Evolutionary conservation across 1,140 invertebrate species (phyloP).

Genomic region (Lutraria rhynchaena): DNA sequence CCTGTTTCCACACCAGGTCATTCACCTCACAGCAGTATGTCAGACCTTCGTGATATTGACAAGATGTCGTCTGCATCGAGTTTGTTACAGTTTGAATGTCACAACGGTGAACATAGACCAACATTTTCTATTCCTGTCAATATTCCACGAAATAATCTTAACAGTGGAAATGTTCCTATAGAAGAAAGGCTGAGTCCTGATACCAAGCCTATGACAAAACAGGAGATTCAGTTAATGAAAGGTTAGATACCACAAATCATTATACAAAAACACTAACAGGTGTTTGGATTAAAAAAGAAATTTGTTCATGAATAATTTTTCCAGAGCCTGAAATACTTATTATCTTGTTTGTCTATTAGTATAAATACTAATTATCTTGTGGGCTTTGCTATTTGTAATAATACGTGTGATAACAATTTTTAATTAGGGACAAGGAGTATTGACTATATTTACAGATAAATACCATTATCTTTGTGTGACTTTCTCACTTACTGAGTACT

Average conservation of each 20-base stretch:
- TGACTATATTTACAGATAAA: no score
- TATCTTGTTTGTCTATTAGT: no score
- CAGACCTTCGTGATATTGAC: conserved; percentile 62
- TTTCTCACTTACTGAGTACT: no score
- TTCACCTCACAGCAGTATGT: conserved; percentile 72
- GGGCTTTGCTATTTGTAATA: no score
- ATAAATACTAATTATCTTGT: no score
- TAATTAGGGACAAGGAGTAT: no score
- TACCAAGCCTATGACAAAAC: conserved; percentile 27
- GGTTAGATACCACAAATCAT: neutral
- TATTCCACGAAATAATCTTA: conserved; percentile 22
- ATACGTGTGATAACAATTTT: no score
- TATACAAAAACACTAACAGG: no score
- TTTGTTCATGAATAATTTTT: no score
- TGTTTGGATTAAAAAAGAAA: no score
- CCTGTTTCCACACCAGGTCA: conserved; percentile 77
- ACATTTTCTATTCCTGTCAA: conserved; percentile 42
- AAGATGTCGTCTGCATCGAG: conserved; percentile 37
- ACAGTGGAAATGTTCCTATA: neutral
- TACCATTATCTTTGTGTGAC: no score
- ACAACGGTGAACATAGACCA: conserved; percentile 39
- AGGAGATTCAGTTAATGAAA: conserved; percentile 45
- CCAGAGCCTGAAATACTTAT: no score
- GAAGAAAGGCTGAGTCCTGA: conserved; percentile 50
- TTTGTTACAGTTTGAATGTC: neutral